Evolutionary conservation across 2,888 invertebrate genomes (phyloP), one percentile per base, ranked within the genome.

Genomic region (Dryocosmus kuriphilus): DNA sequence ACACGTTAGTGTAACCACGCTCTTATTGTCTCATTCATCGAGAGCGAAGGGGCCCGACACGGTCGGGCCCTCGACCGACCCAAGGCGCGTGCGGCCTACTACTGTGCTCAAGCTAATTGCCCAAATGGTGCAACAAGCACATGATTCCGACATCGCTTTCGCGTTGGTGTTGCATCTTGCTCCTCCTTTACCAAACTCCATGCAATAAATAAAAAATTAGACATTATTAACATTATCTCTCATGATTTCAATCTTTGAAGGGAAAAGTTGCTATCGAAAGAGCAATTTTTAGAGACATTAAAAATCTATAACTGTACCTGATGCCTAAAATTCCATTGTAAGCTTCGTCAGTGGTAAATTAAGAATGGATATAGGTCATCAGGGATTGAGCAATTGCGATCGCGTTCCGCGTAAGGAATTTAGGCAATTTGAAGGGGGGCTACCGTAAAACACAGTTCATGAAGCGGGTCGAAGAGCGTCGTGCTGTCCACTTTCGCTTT

Each of bases 401-500:
- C 38, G 38, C 65, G 38, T 22, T 41, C n/a, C 51, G 30, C 14
- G 71, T 19, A 46, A 67, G 57, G 73, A 77, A 77, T 73, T 74
- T 74, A 24, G 65, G 60, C 76, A 74, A 76, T 73, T 63, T 46
- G 38, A 61, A 61, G 35, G 30, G 73, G 57, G 32, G 61, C 62
- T 76, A 71, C 74, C 55, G 55, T 22, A 55, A 16, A 55, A 55
- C 75, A 55, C 46, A 51, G 30, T 74, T 76, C 77, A 80, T 73
- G 73, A 79, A 76, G 22, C 76, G 38, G 78, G 82, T 80, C 79
- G 78, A 41, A 67, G 73, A 77, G 75, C 67, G 78, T 81, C 83
- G 80, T 80, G 79, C 77, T 78, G 85, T 83, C 81, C 82, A 86
- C 89, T 89, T 89, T 89, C 89, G 89, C 89, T 89, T 89, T 89